phyloP scores from a whole-genome alignment of 2,797 vertebrate genomes.

The Xenops minutus region DNA sequence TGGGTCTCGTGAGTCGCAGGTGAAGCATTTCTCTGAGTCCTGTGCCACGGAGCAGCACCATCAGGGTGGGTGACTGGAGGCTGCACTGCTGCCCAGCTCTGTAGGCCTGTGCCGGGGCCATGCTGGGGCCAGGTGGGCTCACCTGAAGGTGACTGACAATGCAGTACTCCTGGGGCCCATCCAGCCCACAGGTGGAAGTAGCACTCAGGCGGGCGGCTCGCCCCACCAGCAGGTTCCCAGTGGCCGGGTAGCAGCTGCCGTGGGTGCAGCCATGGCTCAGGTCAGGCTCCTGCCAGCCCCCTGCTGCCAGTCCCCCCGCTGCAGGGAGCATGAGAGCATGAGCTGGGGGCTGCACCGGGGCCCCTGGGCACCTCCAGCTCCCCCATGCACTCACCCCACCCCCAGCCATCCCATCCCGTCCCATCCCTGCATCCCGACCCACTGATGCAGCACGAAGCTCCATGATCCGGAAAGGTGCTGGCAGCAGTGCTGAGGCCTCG shows the following conservation, averaged over 20 bases:
- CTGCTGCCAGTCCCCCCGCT: neutral
- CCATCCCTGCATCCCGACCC: neutral
- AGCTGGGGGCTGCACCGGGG: neutral
- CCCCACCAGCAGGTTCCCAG: slow-evolving; percentile 88
- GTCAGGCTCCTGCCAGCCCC: slow-evolving; percentile 77
- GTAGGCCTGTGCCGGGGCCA: fast-evolving
- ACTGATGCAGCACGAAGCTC: slow-evolving; percentile 53
- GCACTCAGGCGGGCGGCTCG: slow-evolving; percentile 74
- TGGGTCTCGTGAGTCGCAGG: slow-evolving; percentile 77
- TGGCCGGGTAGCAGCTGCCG: slow-evolving; percentile 85
- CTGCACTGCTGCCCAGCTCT: fast-evolving
- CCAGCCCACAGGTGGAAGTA: slow-evolving; percentile 84
- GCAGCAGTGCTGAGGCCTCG: neutral
- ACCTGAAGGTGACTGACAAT: slow-evolving; percentile 89
- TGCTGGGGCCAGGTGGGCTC: neutral
- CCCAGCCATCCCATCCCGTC: neutral
- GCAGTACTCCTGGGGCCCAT: slow-evolving; percentile 79
- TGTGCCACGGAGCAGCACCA: neutral
- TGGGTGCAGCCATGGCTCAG: slow-evolving; percentile 76
- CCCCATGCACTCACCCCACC: neutral
- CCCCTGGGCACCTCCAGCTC: fast-evolving
- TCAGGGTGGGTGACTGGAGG: neutral
- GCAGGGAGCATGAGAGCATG: neutral
- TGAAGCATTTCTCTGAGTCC: slow-evolving; percentile 88
- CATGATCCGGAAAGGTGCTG: slow-evolving; percentile 44